Percentiles rank a stretch among this genome's conserved stretches.
These are phyloP conservation scores for Meriones psammophilus DNA, from an alignment of 2,797 vertebrate species.

Conservation along the genomic window DNA sequence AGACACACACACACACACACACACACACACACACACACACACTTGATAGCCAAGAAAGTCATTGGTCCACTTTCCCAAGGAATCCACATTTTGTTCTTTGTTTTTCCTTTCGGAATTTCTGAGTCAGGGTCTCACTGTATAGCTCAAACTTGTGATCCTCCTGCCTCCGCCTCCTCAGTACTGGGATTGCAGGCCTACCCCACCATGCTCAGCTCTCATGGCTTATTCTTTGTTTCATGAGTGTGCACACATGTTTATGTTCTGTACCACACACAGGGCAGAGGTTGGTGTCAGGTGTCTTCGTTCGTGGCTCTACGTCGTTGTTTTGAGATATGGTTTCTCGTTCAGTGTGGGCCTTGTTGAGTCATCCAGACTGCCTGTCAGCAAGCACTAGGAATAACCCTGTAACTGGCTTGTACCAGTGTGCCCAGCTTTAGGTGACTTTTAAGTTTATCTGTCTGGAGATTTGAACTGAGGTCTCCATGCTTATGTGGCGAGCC, in stretches of 20 bases:
- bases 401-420: not conserved
- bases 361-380: not conserved
- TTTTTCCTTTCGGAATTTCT: not conserved
- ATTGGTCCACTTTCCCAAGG: not conserved
- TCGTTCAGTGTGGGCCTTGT: not conserved
- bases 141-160: not conserved
- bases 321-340: not conserved
- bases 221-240: not conserved
- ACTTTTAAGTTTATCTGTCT: not conserved
- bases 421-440: not conserved
- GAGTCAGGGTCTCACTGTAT: not conserved
- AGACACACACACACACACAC: not conserved
- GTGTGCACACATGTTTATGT: not conserved
- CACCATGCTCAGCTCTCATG: not conserved
- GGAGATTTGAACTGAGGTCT: not conserved
- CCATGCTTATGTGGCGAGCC: not conserved
- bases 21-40: not conserved
- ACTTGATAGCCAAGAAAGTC: slow-evolving; percentile 58
- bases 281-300: not conserved
- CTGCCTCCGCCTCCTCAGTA: not conserved
- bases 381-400: not conserved
- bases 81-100: slow-evolving; percentile 48
- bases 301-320: not conserved
- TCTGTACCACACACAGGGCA: not conserved
- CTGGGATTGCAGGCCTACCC: not conserved